Evolutionary conservation across 2,797 vertebrate species (phyloP), one percentile per base, ranked within the genome.

Genomic region (Novumbra hubbsi): DNA sequence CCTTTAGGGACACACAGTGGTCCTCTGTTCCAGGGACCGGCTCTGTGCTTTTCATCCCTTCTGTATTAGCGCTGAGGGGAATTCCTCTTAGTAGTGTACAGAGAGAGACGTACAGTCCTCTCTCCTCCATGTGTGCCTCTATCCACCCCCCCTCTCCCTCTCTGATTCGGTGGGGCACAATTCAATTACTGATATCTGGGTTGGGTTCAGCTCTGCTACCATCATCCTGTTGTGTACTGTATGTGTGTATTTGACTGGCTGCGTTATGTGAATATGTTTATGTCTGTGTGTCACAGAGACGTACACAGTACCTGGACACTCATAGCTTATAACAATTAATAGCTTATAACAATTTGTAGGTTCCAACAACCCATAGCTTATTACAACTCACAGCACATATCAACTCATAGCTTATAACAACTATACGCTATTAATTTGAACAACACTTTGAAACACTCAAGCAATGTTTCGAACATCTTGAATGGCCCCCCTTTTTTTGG

Each of bases 101-200:
- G 28, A 27, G 15, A 48, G 15, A 48, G 45, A 49, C 67, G 76
- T 76, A 72, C 79, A 14, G 41, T 45, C 76, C 78, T 28, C 57
- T 63, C 30, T 64, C 28, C 7, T 60, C 57, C 24, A 24, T 63
- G n/a, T 74, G 45, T 80, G 24, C 68, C 32, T 24, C 16, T 34
- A 15, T 57, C 12, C 38, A 38, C 65, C 48, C 67, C 15, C 67
- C 48, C 41, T 41, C 38, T 7, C 67, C 8, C 74, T 45, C 63
- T 72, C 0, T 69, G 67, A 69, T 69, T 69, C 24, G 50, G 21
- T 69, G 27, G 21, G 24, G 48, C 14, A 8, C 14, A 68, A 45
- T 67, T 34, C 21, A 19, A 68, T 68, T 45, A 45, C 34, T 12
- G 66, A 68, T 41, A 21, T 68, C 66, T 41, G 41, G 6, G 14